Base-by-base conservation (phyloP, 2,797 vertebrate species). In the Acanthurus lineatus region DNA sequence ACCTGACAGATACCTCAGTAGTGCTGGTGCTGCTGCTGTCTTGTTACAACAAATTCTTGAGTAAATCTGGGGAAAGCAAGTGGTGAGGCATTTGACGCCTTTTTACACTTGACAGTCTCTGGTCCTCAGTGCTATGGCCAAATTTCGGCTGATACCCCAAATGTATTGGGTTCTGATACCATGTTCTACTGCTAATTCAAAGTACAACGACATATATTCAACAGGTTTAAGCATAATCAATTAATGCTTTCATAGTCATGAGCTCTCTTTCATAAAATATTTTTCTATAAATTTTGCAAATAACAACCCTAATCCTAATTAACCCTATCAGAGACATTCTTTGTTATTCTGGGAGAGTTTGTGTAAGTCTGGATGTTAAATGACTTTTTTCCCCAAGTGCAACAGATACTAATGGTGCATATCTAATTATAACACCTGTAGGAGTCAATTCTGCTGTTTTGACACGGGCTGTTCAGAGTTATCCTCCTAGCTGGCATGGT, bases 341-440 rank as follows among this genome's bases (percentile, higher is more conserved):
- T 40, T 1, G 9, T 6, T 10, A 40, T 10, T 40, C 40, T 40
- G 1, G 40, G 8, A 40, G 40, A 40, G 40, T 40, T 6, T 19
- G 42, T 19, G 11, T 0, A 20, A 71, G 8, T 25, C 1, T 53
- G 22, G 32, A 17, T 59, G 32, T 68, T 3, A 52, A 56, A 54
- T 35, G 2, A 25, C 25, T 28, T 45, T 67, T 0, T 62, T 59
- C 61, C 61, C 25, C 61, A 62, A 64, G 44, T 66, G 35, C 22
- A 42, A 44, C 28, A 69, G 57, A 61, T 38, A 17, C 19, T 22
- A 42, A 28, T 10, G 15, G 57, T 58, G 40, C 65, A 49, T 28
- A 72, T 81, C 57, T 53, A 17, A 40, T 67, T 51, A 9, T 32
- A 65, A 69, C 76, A 87, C 86, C 79, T 87, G 81, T 52, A 69